phyloP scores from a whole-genome alignment of 2,113 vertebrate genomes.

The Chamaetylas fuelleborni region DNA sequence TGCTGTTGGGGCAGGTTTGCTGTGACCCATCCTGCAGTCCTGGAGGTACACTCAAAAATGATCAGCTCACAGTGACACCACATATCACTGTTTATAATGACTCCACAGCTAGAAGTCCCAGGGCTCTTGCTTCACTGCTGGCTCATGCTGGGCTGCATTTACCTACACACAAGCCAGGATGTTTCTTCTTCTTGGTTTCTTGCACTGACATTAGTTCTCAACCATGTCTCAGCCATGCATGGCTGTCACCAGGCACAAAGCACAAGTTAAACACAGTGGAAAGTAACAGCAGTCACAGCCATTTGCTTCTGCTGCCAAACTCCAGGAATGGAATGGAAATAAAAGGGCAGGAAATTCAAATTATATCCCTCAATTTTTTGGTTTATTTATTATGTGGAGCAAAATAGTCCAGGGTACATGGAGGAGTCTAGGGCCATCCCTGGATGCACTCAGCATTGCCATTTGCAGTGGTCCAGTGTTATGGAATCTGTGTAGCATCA shows the following conservation, averaged over 20 bases:
- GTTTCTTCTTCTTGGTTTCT: not conserved
- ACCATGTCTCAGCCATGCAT: rapidly evolving
- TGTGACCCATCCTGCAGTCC: not conserved
- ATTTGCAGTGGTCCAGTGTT: not conserved
- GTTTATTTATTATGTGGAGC: not conserved
- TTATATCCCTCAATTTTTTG: not conserved
- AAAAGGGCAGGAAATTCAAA: not conserved
- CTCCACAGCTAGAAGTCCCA: not conserved
- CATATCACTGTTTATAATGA: rapidly evolving
- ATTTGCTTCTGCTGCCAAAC: not conserved
- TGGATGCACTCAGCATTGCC: not conserved
- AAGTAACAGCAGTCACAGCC: rapidly evolving
- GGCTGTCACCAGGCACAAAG: not conserved
- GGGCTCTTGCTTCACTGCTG: not conserved
- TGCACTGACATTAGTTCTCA: rapidly evolving
- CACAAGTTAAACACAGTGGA: not conserved
- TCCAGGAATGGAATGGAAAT: not conserved
- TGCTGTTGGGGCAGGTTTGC: not conserved
- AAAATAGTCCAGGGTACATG: rapidly evolving
- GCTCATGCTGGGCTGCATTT: not conserved
- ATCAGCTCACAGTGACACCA: rapidly evolving
- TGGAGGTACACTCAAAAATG: not conserved
- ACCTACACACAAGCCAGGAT: not conserved
- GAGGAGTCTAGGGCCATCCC: not conserved
- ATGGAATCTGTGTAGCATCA: not conserved